Conservation (phyloP, 1,140 invertebrate species). For the Steinernema feltiae region DNA sequence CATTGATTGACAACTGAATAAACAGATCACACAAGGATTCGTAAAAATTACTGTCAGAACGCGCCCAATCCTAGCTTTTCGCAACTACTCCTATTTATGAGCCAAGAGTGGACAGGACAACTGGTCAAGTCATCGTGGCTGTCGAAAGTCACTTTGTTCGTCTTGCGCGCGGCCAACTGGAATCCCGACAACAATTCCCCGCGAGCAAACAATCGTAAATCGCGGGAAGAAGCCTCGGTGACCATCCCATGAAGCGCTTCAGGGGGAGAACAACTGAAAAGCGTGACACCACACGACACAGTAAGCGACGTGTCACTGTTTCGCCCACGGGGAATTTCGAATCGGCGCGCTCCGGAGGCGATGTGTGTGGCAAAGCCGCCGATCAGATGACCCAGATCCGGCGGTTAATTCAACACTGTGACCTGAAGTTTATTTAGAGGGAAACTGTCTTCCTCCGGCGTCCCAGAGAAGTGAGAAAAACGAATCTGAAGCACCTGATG, state of each 20-base stretch:
- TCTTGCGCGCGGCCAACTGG: background rate
- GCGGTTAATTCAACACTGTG: background rate
- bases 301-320: background rate
- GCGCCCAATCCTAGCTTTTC: background rate
- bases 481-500: background rate
- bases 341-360: background rate
- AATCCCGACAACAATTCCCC: background rate
- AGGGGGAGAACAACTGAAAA: background rate
- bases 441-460: background rate
- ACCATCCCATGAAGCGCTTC: background rate
- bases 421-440: too few species aligned
- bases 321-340: background rate
- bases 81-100: background rate
- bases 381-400: background rate
- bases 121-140: background rate
- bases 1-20: slow-evolving; percentile 25
- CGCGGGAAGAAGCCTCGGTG: background rate
- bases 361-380: background rate
- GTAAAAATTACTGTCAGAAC: slow-evolving; percentile 6
- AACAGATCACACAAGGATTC: slow-evolving; percentile 21
- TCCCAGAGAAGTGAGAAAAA: background rate
- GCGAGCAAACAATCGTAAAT: background rate
- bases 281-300: too few species aligned
- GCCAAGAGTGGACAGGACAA: background rate
- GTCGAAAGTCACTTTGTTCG: background rate